Conservation (phyloP, 2,113 vertebrate species). For the Crocuta crocuta region DNA sequence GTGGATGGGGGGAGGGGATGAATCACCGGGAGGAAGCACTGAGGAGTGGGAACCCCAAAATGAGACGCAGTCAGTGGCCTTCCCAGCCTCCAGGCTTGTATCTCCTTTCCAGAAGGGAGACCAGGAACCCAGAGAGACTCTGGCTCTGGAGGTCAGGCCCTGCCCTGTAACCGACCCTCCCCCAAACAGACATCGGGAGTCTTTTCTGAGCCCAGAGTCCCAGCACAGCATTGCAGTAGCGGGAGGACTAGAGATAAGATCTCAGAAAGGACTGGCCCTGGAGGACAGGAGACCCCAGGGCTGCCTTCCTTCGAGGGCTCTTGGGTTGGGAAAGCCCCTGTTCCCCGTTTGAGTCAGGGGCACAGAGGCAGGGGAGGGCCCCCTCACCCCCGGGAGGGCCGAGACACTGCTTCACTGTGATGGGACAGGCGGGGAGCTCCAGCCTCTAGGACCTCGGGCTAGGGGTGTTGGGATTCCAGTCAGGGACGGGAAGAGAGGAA, state of each 20-base stretch:
- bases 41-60: constrained; percentile 7
- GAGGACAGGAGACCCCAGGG: neutral
- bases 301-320: constrained; percentile 14
- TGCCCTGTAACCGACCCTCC: too few relatives aligned
- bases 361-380: neutral
- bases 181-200: neutral
- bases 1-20: constrained; percentile 66
- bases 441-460: neutral
- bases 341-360: neutral
- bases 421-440: neutral
- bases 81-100: neutral
- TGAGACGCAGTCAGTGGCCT: neutral
- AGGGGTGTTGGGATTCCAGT: neutral
- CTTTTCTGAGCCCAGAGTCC: neutral
- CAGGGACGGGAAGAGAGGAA: neutral
- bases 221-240: neutral
- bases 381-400: neutral
- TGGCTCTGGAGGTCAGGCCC: neutral
- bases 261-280: neutral
- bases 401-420: neutral
- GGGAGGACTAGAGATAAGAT: neutral
- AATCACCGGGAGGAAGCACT: constrained; percentile 73
- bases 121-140: neutral
- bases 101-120: too few relatives aligned
- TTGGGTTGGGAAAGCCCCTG: neutral